These are phyloP conservation scores for Raja brachyura DNA, from an alignment of 2,113 vertebrate species.

Conservation along the genomic window DNA sequence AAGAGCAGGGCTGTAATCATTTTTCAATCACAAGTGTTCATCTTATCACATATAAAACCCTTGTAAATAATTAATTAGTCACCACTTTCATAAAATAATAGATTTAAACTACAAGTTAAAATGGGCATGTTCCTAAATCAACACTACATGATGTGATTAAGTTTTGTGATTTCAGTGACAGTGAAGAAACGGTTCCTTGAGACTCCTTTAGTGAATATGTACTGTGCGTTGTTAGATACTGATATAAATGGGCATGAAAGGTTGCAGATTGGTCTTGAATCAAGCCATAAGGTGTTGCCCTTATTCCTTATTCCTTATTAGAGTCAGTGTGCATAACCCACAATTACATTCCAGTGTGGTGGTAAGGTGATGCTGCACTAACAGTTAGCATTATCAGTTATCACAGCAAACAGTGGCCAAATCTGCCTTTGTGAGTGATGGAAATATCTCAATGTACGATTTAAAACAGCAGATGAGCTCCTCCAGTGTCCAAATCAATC, in stretches of 20 bases:
- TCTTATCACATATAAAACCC: neutral
- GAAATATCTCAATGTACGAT: neutral
- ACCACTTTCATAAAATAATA: neutral
- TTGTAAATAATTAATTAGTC: constrained; percentile 31
- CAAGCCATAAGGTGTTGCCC: neutral
- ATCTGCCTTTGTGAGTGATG: neutral
- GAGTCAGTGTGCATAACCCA: neutral
- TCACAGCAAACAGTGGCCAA: too few species aligned
- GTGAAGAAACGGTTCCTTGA: neutral
- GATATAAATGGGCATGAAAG: neutral
- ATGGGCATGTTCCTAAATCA: neutral
- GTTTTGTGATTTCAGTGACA: neutral
- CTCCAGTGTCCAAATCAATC: neutral
- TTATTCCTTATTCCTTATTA: neutral
- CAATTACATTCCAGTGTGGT: neutral
- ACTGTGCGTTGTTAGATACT: neutral
- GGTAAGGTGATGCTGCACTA: neutral
- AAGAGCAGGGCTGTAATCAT: neutral
- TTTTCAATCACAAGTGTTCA: constrained; percentile 25
- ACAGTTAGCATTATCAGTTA: neutral
- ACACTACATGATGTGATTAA: neutral
- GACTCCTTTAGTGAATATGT: neutral
- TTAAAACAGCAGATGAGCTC: neutral
- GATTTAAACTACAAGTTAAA: neutral
- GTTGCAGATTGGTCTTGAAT: neutral